A percentile compares a stretch with the other conserved stretches of the same genome.
Evolutionary conservation across 2,113 vertebrate species (phyloP).

Genomic region (Prolemur simus): DNA sequence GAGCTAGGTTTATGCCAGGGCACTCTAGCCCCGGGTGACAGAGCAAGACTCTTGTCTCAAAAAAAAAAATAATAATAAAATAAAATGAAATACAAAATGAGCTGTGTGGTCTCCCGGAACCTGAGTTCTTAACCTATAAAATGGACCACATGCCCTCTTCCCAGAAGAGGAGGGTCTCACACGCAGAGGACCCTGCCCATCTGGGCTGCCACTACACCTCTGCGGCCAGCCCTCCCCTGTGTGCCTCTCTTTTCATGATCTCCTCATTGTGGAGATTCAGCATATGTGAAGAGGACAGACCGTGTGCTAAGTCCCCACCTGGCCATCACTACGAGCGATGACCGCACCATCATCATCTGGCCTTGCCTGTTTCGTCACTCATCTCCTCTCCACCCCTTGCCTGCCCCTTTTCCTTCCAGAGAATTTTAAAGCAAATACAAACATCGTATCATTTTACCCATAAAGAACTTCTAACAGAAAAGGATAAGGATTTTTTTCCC

Average conservation of each 20-base stretch:
- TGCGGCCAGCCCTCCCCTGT: fast-evolving
- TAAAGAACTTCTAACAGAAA: neutral
- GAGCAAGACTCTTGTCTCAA: no score
- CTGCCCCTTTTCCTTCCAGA: neutral
- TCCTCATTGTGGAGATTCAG: no score
- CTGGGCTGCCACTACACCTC: neutral
- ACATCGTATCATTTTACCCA: neutral
- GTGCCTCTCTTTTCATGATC: neutral
- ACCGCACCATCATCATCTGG: neutral
- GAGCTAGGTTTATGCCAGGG: no score
- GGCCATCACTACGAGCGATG: neutral
- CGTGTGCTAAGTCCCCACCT: fast-evolving
- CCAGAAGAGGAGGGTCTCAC: neutral
- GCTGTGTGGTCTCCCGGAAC: neutral
- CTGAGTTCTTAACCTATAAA: neutral
- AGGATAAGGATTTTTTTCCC: neutral
- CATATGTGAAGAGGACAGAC: neutral
- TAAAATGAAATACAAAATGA: neutral
- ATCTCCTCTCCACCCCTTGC: neutral
- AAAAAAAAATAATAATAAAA: no score
- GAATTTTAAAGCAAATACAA: slow-evolving; percentile 12
- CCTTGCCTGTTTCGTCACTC: neutral
- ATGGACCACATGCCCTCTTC: neutral
- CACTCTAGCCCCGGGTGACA: no score
- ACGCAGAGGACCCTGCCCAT: neutral